Conservation (phyloP, 2,113 vertebrate species). For the Dipodomys stephensi region DNA sequence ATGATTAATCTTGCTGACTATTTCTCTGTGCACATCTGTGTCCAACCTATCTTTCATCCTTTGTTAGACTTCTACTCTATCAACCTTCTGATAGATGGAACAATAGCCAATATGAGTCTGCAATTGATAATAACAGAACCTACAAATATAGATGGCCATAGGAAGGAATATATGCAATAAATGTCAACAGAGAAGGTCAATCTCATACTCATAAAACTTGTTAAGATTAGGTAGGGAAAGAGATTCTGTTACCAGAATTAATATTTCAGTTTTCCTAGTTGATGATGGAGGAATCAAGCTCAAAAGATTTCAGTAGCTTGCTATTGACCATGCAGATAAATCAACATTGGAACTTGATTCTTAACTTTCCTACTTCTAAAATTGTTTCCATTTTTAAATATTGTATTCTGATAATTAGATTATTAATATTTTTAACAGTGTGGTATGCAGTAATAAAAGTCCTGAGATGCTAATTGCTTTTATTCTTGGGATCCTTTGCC, state of each 20-base stretch:
- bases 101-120: not conserved
- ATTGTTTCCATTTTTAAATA: not conserved
- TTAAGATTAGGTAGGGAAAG: not conserved
- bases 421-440: not conserved
- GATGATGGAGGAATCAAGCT: not conserved
- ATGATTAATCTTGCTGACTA: constrained; percentile 1
- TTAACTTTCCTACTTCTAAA: not conserved
- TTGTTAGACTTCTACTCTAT: constrained; percentile 33
- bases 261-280: not conserved
- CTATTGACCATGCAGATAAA: not conserved
- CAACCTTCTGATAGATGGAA: not conserved
- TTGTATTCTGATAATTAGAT: not conserved
- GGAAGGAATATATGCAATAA: not conserved
- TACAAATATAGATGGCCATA: not conserved
- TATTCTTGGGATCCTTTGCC: not conserved
- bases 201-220: not conserved
- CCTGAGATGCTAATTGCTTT: not conserved
- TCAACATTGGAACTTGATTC: not conserved
- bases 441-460: not conserved
- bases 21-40: not conserved
- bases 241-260: not conserved
- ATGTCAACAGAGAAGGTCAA: not conserved
- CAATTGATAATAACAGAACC: not conserved
- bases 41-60: constrained; percentile 25
- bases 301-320: not conserved